phyloP scores from a whole-genome alignment of 2,113 vertebrate species.

The Oxyruncus cristatus region DNA sequence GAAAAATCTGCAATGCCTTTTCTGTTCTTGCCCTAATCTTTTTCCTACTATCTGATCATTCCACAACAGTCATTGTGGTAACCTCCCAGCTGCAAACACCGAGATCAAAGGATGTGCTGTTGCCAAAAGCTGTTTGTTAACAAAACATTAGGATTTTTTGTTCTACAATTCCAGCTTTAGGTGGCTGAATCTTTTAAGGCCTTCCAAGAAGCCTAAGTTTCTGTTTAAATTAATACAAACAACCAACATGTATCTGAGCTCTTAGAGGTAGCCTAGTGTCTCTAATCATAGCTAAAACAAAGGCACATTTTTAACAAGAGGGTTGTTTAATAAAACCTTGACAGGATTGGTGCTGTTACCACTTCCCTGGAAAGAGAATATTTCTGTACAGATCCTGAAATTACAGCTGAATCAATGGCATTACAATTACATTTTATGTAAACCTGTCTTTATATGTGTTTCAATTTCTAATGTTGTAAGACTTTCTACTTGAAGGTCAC shows the following conservation, averaged over 20 bases:
- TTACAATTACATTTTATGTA: background rate
- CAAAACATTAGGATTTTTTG: background rate
- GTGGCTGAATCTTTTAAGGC: background rate
- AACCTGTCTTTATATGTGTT: background rate
- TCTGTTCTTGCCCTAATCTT: background rate
- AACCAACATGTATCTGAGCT: background rate
- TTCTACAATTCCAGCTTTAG: background rate
- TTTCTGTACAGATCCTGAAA: background rate
- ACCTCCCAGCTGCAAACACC: background rate
- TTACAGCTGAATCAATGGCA: background rate
- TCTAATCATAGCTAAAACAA: background rate
- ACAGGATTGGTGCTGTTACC: background rate
- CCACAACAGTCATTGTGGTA: background rate
- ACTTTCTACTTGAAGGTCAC: background rate
- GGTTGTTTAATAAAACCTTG: background rate
- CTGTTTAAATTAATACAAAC: background rate
- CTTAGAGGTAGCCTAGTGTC: background rate
- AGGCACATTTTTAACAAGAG: background rate
- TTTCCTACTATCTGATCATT: background rate
- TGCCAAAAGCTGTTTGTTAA: background rate
- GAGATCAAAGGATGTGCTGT: background rate
- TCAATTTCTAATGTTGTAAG: background rate
- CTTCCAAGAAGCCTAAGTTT: background rate
- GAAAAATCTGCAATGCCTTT: background rate
- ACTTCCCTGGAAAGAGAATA: background rate